Evolutionary conservation across 2,797 vertebrate genomes (phyloP).

Genomic region (Numenius phaeopus): DNA sequence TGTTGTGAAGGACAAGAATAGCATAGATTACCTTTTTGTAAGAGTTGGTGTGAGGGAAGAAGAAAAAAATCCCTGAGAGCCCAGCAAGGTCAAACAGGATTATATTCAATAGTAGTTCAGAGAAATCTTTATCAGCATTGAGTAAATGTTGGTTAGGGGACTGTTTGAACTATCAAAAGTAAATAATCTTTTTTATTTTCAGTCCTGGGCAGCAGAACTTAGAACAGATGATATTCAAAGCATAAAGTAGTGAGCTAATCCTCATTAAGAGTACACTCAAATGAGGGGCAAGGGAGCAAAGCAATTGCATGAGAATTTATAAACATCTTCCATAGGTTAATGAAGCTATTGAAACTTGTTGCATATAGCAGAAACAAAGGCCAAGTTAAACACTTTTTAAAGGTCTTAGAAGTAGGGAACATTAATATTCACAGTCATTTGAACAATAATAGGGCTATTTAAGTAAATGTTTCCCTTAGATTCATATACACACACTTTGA

Average conservation of each 20-base stretch:
- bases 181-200: conserved; percentile 1
- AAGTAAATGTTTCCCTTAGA: background rate
- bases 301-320: background rate
- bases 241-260: background rate
- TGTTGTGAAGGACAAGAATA: background rate
- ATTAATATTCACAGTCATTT: background rate
- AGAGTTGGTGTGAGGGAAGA: background rate
- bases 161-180: background rate
- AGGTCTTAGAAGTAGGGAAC: background rate
- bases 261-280: background rate
- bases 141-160: background rate
- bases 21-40: background rate
- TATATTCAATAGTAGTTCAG: background rate
- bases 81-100: background rate
- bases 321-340: conserved; percentile 11
- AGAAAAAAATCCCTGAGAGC: background rate
- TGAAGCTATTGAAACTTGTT: background rate
- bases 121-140: background rate
- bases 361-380: background rate
- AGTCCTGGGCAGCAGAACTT: background rate
- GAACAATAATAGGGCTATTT: background rate
- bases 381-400: background rate
- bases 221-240: background rate
- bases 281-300: background rate
- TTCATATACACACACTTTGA: background rate